Conservation (phyloP, 2,888 invertebrate species). For the Andrena dorsata region DNA sequence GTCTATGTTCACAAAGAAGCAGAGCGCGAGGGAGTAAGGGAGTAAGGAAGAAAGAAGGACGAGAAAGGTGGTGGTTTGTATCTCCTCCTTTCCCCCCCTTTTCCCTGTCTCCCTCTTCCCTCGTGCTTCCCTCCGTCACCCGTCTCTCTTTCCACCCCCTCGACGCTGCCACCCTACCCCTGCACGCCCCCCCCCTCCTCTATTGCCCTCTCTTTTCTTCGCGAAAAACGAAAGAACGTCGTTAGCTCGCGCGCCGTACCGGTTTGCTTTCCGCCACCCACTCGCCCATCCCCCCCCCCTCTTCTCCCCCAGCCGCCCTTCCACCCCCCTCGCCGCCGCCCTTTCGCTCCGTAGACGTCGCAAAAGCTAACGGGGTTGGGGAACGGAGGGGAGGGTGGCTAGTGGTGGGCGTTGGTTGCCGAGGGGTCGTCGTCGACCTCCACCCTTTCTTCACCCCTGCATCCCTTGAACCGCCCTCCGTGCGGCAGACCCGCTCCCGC, state of each 20-base stretch:
- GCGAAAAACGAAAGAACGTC: slow-evolving; percentile 80
- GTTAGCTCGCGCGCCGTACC: slow-evolving; percentile 76
- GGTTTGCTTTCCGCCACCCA: slow-evolving; percentile 65
- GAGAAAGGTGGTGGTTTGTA: slow-evolving; percentile 47
- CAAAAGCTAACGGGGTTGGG: slow-evolving; percentile 75
- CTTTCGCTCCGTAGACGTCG: slow-evolving; percentile 70
- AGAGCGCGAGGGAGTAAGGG: slow-evolving; percentile 40
- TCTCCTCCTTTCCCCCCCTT: slow-evolving; percentile 36
- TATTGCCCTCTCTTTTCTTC: slow-evolving; percentile 56
- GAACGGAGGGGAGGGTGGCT: slow-evolving; percentile 67
- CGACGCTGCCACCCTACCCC: slow-evolving; percentile 21
- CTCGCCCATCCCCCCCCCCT: slow-evolving; percentile 29
- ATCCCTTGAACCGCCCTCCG: slow-evolving; percentile 55
- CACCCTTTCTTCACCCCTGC: slow-evolving; percentile 50
- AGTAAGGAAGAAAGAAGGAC: slow-evolving; percentile 41
- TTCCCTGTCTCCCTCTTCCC: slow-evolving; percentile 7
- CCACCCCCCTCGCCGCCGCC: slow-evolving; percentile 51
- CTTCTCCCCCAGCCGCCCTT: slow-evolving; percentile 61
- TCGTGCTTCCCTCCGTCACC: slow-evolving; percentile 13
- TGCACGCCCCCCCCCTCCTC: slow-evolving; percentile 19
- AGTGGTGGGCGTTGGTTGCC: slow-evolving; percentile 80
- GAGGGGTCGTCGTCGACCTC: slow-evolving; percentile 74
- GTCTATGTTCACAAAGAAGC: slow-evolving; percentile 68
- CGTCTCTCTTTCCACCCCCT: slow-evolving; percentile 35
- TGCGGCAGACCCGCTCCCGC: slow-evolving; percentile 28